These are phyloP conservation scores for Homalodisca vitripennis DNA, from an alignment of 1,140 invertebrate species.

Conservation along the genomic window DNA sequence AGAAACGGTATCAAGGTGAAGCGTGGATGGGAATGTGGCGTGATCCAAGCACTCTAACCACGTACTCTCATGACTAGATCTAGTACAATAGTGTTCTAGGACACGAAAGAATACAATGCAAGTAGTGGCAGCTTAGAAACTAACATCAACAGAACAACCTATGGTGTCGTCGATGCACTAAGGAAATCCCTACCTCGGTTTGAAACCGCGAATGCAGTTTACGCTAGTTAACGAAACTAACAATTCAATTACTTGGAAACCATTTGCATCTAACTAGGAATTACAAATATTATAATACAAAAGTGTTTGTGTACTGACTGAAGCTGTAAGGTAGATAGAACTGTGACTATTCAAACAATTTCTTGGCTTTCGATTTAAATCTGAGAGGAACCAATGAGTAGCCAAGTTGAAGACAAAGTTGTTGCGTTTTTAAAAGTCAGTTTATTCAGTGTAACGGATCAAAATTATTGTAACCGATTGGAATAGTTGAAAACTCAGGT, in stretches of 20 bases:
- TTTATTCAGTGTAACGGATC: too few relatives aligned
- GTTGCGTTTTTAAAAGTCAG: too few relatives aligned
- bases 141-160: neutral
- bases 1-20: too few relatives aligned
- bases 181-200: too few relatives aligned
- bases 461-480: too few relatives aligned
- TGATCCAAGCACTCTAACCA: too few relatives aligned
- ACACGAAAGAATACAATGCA: slow-evolving; percentile 19
- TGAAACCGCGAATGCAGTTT: neutral
- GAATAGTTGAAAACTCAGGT: too few relatives aligned
- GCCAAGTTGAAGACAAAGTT: too few relatives aligned
- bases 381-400: too few relatives aligned
- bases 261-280: neutral
- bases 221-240: neutral
- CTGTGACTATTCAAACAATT: neutral
- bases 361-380: too few relatives aligned
- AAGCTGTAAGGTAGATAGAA: neutral
- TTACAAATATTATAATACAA: neutral
- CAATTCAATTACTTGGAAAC: neutral
- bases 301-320: neutral
- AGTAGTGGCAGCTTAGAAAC: slow-evolving; percentile 16
- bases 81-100: slow-evolving; percentile 9
- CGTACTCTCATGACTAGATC: slow-evolving; percentile 27
- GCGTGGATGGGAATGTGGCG: too few relatives aligned
- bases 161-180: neutral